A percentile compares a stretch with the other conserved stretches of the same genome.
Evolutionary conservation across 2,113 vertebrate species (phyloP).

Genomic region (Ptyas mucosa): DNA sequence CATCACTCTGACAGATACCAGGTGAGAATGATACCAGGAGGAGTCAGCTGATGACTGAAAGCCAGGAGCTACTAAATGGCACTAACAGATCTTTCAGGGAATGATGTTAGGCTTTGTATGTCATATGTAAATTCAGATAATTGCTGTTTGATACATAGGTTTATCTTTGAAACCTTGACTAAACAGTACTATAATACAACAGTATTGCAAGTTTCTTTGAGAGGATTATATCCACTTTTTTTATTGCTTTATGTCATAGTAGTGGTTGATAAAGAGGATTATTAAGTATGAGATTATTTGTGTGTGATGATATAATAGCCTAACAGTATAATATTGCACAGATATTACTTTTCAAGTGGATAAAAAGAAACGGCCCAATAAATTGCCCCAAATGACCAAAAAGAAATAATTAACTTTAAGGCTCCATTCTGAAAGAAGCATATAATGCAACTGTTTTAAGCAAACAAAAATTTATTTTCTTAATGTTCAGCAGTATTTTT

Average conservation of each 20-base stretch:
- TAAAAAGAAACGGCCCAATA: neutral
- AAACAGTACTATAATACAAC: neutral
- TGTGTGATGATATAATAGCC: neutral
- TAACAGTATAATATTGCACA: neutral
- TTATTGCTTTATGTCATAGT: neutral
- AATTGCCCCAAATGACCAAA: neutral
- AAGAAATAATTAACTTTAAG: neutral
- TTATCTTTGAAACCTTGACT: neutral
- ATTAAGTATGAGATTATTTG: neutral
- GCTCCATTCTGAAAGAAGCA: neutral
- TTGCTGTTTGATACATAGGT: neutral
- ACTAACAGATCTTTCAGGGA: neutral
- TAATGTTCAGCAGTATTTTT: neutral
- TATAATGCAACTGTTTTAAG: neutral
- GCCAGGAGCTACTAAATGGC: neutral
- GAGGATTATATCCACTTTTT: neutral
- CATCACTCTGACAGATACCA: conserved; percentile 99
- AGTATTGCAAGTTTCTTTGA: neutral
- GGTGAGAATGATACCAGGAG: conserved; percentile 69
- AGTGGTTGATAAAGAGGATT: neutral
- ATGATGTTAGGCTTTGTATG: neutral
- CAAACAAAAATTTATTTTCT: neutral
- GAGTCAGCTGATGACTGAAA: neutral
- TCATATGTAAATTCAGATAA: rapidly evolving
- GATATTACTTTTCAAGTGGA: neutral